These are phyloP conservation scores for Limosa lapponica DNA, from an alignment of 2,797 vertebrate species.

Conservation along the genomic window DNA sequence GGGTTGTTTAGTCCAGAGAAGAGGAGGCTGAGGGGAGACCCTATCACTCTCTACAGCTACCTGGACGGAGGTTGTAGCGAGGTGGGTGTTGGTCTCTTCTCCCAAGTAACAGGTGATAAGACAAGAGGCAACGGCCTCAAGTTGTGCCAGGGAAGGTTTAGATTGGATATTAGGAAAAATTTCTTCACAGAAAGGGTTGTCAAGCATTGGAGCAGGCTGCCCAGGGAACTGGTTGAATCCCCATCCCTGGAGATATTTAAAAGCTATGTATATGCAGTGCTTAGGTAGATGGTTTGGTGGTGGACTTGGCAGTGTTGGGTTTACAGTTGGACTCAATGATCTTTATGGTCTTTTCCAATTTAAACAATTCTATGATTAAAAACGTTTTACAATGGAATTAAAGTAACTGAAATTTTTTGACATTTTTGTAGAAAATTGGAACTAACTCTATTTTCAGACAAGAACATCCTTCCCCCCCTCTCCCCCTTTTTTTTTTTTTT, in stretches of 20 bases:
- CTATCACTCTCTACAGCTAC: not conserved
- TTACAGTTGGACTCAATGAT: not conserved
- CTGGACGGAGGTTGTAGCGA: not conserved
- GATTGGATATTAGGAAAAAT: not conserved
- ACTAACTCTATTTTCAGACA: not conserved
- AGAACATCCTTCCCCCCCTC: not conserved
- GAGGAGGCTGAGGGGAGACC: not conserved
- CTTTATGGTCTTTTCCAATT: not conserved
- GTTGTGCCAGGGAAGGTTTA: not conserved
- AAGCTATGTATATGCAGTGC: not conserved
- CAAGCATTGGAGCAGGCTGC: not conserved
- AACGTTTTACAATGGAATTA: not conserved
- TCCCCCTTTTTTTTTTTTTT: not conserved
- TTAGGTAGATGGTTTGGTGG: not conserved
- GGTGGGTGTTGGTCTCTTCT: not conserved
- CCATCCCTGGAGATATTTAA: not conserved
- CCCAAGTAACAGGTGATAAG: not conserved
- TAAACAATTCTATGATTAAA: not conserved
- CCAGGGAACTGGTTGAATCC: not conserved
- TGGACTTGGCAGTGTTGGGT: not conserved
- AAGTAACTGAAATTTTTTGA: not conserved
- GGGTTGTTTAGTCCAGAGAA: not conserved
- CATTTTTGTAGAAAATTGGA: not conserved
- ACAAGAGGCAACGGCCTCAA: not conserved
- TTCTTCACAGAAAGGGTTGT: not conserved